Percentiles rank a stretch among this genome's conserved stretches.
Evolutionary conservation across 2,797 vertebrate species (phyloP).

Genomic region (Labeo calbasu): DNA sequence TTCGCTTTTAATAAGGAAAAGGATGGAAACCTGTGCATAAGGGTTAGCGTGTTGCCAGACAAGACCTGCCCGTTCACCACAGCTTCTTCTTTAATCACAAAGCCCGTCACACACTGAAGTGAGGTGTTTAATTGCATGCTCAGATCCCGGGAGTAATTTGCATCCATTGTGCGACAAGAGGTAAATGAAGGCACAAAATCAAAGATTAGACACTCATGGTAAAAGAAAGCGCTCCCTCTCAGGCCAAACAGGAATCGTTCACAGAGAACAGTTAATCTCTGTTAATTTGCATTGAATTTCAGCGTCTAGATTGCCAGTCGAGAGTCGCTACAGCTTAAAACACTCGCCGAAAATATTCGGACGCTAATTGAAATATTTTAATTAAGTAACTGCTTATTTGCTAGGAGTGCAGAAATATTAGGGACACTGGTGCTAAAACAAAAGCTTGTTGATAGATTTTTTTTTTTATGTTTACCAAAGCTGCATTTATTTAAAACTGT

Average conservation of each 20-base stretch:
- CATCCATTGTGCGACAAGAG: slow-evolving; percentile 66
- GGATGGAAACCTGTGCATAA: not conserved
- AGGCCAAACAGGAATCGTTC: slow-evolving; percentile 42
- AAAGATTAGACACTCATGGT: slow-evolving; percentile 55
- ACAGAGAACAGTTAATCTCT: slow-evolving; percentile 40
- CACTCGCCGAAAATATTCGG: not conserved
- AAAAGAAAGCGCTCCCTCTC: slow-evolving; percentile 20
- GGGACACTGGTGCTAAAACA: not conserved
- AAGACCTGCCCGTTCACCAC: not conserved
- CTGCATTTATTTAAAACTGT: too few species aligned
- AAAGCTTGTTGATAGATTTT: not conserved
- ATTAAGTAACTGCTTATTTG: not conserved
- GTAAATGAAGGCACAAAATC: slow-evolving; percentile 48
- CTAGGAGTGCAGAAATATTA: not conserved
- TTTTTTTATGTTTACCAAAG: too few species aligned
- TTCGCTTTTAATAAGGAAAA: not conserved
- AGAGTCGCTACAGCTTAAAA: slow-evolving; percentile 4
- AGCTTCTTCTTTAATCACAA: slow-evolving; percentile 40
- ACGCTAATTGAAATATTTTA: slow-evolving; percentile 5
- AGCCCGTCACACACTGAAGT: slow-evolving; percentile 14
- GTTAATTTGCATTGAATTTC: slow-evolving; percentile 17
- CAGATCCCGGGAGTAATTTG: slow-evolving; percentile 63
- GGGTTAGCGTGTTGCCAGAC: slow-evolving; percentile 9
- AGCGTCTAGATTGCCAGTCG: not conserved
- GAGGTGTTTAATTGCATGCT: slow-evolving; percentile 65